Conservation (phyloP, 1,140 invertebrate species). For the Cyclargus thomasi region DNA sequence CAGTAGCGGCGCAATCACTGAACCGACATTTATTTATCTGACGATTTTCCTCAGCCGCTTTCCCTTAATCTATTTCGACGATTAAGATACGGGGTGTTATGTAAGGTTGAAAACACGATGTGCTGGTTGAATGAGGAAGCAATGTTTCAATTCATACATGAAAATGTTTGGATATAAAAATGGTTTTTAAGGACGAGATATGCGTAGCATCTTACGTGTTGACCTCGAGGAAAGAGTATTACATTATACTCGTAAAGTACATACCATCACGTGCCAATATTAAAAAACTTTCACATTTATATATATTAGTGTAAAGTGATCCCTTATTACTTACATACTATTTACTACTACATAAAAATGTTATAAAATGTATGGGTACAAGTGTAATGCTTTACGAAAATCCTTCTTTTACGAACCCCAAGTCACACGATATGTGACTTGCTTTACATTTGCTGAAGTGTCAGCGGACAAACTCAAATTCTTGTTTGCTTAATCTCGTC, state of each 20-base stretch:
- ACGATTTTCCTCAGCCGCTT: constrained; percentile 21
- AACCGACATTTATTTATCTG: constrained; percentile 45
- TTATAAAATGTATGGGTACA: background rate
- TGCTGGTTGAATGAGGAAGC: no score
- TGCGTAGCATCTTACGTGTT: no score
- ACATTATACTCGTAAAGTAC: no score
- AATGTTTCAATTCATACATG: background rate
- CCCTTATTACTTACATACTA: no score
- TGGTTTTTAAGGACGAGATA: no score
- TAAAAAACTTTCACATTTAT: no score
- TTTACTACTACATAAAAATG: no score
- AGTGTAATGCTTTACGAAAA: background rate
- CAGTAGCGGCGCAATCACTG: constrained; percentile 47
- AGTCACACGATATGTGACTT: background rate
- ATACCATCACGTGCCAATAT: no score
- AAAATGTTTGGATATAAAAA: background rate
- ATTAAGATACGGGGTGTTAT: constrained; percentile 8
- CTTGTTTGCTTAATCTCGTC: constrained; percentile 52
- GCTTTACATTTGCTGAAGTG: background rate
- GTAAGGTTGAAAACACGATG: background rate
- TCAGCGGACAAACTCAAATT: constrained; percentile 28
- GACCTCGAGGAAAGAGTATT: no score
- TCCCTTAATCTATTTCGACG: background rate
- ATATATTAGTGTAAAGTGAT: no score
- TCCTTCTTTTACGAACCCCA: background rate